These are phyloP conservation scores for Origma solitaria DNA, from an alignment of 2,113 vertebrate species.

Conservation along the genomic window DNA sequence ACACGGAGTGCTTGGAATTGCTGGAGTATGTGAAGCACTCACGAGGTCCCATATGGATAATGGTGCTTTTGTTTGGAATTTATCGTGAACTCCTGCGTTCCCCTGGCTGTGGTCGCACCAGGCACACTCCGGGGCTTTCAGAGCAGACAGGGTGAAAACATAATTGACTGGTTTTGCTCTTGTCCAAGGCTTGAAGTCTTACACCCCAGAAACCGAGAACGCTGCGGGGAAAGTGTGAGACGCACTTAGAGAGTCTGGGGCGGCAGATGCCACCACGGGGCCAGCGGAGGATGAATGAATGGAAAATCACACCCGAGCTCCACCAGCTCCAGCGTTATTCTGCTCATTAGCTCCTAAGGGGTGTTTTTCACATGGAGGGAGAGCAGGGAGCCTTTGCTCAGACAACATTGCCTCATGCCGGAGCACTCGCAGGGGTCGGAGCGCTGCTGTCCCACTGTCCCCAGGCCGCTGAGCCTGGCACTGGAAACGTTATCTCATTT, in stretches of 20 bases:
- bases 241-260: rapidly evolving
- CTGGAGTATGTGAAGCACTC: not conserved
- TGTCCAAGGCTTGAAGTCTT: not conserved
- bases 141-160: not conserved
- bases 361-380: not conserved
- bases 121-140: not conserved
- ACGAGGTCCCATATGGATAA: conserved; percentile 48
- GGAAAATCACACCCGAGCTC: not conserved
- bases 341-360: not conserved
- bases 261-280: not conserved
- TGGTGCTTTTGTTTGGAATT: conserved; percentile 33
- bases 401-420: rapidly evolving
- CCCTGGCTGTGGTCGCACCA: not conserved
- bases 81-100: not conserved
- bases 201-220: not conserved
- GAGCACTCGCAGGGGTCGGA: rapidly evolving
- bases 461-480: rapidly evolving
- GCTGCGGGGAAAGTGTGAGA: not conserved
- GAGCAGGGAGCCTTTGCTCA: not conserved
- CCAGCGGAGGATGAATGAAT: not conserved
- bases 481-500: not conserved
- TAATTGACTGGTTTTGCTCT: not conserved
- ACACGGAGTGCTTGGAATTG: not conserved
- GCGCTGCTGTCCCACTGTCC: not conserved
- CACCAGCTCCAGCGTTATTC: rapidly evolving